These are phyloP conservation scores for Melanotaenia nigrans DNA, from an alignment of 2,797 vertebrate species.

Conservation along the genomic window DNA sequence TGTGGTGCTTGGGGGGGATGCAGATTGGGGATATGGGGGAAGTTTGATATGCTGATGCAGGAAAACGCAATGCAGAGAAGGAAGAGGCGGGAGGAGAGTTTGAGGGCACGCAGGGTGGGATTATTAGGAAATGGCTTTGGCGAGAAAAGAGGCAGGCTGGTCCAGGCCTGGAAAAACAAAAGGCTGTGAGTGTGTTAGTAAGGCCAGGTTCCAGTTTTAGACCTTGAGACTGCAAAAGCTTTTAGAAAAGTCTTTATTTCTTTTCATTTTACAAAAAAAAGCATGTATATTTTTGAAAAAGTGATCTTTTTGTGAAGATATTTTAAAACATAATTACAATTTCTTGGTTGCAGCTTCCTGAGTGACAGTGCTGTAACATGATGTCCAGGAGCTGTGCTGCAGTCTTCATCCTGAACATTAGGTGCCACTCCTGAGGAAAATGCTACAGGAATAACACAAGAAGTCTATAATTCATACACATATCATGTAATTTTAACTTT, in stretches of 20 bases:
- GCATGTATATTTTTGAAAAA: background rate
- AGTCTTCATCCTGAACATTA: background rate
- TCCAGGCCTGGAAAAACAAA: slow-evolving; percentile 29
- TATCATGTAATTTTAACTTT: too few relatives aligned
- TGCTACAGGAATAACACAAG: too few relatives aligned
- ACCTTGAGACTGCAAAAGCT: background rate
- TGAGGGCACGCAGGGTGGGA: slow-evolving; percentile 33
- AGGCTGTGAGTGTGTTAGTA: slow-evolving; percentile 17
- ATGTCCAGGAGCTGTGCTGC: background rate
- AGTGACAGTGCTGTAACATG: too few relatives aligned
- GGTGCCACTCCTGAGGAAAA: background rate
- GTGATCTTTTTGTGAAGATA: too few relatives aligned
- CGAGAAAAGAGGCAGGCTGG: slow-evolving; percentile 6
- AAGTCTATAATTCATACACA: too few relatives aligned
- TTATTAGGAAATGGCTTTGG: slow-evolving; percentile 63
- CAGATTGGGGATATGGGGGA: slow-evolving; percentile 7
- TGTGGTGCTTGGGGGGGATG: slow-evolving; percentile 37
- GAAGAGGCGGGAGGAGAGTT: slow-evolving; percentile 11
- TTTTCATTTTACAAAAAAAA: background rate
- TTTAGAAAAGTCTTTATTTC: background rate
- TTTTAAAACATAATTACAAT: too few relatives aligned
- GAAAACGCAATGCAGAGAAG: slow-evolving; percentile 53
- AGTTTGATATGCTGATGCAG: slow-evolving; percentile 63
- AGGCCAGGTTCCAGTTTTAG: background rate
- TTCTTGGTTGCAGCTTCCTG: too few relatives aligned